A percentile compares a stretch with the other conserved stretches of the same genome.
These are phyloP conservation scores for Temnothorax longispinosus DNA, from an alignment of 1,140 invertebrate species.

Conservation along the genomic window DNA sequence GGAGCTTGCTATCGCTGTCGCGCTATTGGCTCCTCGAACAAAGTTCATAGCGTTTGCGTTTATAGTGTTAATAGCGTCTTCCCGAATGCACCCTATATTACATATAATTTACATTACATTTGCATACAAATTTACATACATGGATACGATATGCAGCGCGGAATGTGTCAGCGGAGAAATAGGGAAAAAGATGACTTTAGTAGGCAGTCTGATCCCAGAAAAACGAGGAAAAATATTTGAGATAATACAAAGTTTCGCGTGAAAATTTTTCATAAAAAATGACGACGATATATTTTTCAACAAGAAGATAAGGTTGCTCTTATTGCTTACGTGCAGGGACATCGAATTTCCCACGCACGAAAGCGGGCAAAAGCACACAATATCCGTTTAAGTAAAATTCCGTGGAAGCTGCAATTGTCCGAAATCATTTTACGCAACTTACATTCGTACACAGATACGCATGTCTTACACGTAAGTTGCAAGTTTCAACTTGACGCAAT, in stretches of 20 bases:
- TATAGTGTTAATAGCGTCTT: too few relatives aligned
- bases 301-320: background rate
- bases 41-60: too few relatives aligned
- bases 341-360: background rate
- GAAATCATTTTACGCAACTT: background rate
- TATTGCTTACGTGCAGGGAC: too few relatives aligned
- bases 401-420: background rate
- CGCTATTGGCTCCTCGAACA: too few relatives aligned
- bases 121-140: too few relatives aligned
- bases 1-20: too few relatives aligned
- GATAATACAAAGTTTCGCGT: background rate
- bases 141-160: background rate
- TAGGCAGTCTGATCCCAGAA: background rate
- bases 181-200: background rate
- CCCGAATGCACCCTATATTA: too few relatives aligned
- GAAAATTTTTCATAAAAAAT: background rate
- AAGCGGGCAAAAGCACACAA: background rate
- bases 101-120: too few relatives aligned
- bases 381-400: background rate
- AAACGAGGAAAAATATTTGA: background rate
- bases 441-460: background rate
- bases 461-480: background rate
- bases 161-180: background rate
- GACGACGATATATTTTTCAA: background rate
- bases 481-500: conserved; percentile 1